Conservation (phyloP, 2,797 vertebrate genomes). For the Etheostoma perlongum region DNA sequence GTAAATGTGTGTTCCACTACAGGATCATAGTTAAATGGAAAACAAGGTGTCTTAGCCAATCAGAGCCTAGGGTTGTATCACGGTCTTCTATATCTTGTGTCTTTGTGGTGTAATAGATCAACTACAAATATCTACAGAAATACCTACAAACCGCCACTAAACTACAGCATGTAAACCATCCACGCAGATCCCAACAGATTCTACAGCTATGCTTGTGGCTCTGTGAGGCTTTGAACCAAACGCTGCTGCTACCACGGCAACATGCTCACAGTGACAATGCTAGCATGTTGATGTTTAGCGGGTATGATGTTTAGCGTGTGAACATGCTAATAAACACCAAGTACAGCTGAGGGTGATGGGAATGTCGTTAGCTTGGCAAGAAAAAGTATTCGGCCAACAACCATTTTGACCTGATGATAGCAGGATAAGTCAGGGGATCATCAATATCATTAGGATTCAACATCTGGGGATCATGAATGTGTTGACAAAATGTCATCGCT, state of each 20-base stretch:
- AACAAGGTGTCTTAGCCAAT: neutral
- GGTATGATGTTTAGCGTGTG: neutral
- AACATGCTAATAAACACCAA: neutral
- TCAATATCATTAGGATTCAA: no score
- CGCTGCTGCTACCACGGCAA: neutral
- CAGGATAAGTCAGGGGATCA: neutral
- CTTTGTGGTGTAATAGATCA: neutral
- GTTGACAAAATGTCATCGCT: no score
- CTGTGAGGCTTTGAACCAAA: neutral
- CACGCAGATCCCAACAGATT: neutral
- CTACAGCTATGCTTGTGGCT: neutral
- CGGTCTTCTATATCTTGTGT: neutral
- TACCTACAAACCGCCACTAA: neutral
- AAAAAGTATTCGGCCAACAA: neutral
- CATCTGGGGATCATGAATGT: neutral
- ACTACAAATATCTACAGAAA: neutral
- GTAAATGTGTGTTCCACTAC: slow-evolving; percentile 38
- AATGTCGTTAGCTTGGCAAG: neutral
- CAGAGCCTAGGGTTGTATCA: neutral
- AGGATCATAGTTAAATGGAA: slow-evolving; percentile 6
- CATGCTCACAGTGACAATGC: neutral
- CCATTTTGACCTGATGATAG: neutral
- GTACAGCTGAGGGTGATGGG: neutral
- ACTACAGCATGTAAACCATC: neutral
- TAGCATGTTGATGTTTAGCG: neutral